Evolutionary conservation across 92 coral and sea anemone genomes (phyloP), one percentile per base, ranked within the genome.

Genomic region (Epizoanthus scotinus): DNA sequence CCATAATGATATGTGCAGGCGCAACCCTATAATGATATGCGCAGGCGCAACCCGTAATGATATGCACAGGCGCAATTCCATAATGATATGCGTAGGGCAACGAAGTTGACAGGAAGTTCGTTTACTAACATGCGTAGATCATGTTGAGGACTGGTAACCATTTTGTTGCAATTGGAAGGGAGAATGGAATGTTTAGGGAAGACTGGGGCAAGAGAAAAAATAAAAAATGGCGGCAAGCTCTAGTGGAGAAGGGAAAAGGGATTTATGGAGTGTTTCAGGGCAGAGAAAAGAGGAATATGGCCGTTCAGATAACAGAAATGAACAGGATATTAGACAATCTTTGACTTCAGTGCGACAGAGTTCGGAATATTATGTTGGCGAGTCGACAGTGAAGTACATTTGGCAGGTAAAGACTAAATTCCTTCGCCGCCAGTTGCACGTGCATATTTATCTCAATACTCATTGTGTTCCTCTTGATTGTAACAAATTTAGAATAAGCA

Each of bases 211-310:
- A 59, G 56, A 38, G 67, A 9, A 34, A 50, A 34, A 84, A 36
- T 19, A 73, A 91, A n/a, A 91, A 86, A 91, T 89, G 96, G 96
- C 96, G 96, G 93, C 93, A 86, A 91, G 73, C 57, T 56, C 80
- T 53, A 63, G 71, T 54, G 90, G 59, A 36, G 61, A 58, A 15
- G 13, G 20, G 22, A 63, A 85, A 58, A 13, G 58, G 6, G 42
- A 79, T 27, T 57, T 81, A 19, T 78, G 75, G 77, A 87, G 87
- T 54, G 17, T 55, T 53, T 49, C 85, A 73, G 78, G 59, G 73
- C 78, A 71, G 26, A 54, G 28, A 42, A 62, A 70, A 61, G 77
- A 40, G 20, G 73, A 79, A 77, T 57, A 24, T 36, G 34, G 67
- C 8, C 24, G 24, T 25, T 22, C 29, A 36, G 68, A 75, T 59